Evolutionary conservation across 2,797 vertebrate species (phyloP), one percentile per base, ranked within the genome.

Genomic region (Alfaro cultratus): DNA sequence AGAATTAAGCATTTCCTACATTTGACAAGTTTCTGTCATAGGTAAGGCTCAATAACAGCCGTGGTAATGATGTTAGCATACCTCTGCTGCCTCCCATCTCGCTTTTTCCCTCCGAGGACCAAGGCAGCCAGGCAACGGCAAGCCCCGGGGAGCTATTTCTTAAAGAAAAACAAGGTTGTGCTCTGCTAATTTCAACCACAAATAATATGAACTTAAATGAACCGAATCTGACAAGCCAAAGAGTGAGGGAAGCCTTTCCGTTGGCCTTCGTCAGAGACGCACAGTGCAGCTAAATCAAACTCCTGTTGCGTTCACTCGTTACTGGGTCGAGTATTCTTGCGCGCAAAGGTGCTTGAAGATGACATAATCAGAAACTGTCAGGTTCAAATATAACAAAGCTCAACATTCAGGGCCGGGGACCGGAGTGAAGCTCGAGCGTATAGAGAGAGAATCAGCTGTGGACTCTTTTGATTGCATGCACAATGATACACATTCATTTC

Each of bases 111-210:
- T 53, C 23, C 23, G 21, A 53, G 51, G 51, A 53, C 51, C 85
- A 77, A 2, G 76, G 89, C 77, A 88, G 75, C 81, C 60, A 89
- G 75, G 85, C 90, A 90, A 90, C 75, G 5, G 70, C 11, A 36
- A 83, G 64, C 87, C 87, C 85, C 55, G 64, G 87, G 86, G 91
- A 92, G 87, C 85, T 45, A 78, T 79, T 91, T 80, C 79, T 84
- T 76, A 85, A 76, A 72, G 86, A 68, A 92, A 62, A 92, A 93
- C 86, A 92, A 86, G 79, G 86, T 84, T 85, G 74, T 88, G 86
- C 80, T 87, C 74, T 1, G 53, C 83, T 91, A 89, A 91, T 91
- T 87, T 89, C 67, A 86, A 79, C 83, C 78, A 71, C 76, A 89
- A 88, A 83, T 76, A 73, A 84, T 64, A 80, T 88, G 86, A 90